Evolutionary conservation across 2,888 invertebrate genomes (phyloP).

Genomic region (Ormyrus labotus): DNA sequence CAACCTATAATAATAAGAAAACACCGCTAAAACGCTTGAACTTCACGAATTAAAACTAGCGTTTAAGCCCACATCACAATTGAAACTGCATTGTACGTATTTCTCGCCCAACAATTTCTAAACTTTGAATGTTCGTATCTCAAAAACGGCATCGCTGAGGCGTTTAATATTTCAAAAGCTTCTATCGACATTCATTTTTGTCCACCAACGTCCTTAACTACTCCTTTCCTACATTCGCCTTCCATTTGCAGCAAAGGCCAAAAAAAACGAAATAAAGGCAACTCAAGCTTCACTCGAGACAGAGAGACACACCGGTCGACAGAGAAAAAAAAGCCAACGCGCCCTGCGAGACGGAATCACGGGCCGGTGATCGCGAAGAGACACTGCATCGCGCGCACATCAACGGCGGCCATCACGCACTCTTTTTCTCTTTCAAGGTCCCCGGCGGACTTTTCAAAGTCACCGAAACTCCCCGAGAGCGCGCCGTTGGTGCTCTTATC

Average conservation of each 20-base stretch:
- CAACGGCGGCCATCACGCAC: neutral
- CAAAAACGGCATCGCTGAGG: no score
- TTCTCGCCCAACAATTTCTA: no score
- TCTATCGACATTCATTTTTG: neutral
- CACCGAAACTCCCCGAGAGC: neutral
- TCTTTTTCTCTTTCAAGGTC: conserved; percentile 28
- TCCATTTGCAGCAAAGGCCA: no score
- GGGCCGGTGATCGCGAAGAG: conserved; percentile 64
- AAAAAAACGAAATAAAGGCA: neutral
- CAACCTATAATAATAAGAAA: no score
- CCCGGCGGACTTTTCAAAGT: neutral
- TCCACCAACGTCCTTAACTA: no score
- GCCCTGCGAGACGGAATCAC: conserved; percentile 63
- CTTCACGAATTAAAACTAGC: no score
- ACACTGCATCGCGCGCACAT: neutral
- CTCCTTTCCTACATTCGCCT: neutral
- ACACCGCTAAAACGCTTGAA: no score
- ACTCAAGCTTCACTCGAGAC: neutral
- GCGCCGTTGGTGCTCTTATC: neutral
- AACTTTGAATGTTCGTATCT: no score
- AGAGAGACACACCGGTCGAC: neutral
- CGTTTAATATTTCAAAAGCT: no score
- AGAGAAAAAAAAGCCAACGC: neutral
- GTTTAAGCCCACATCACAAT: no score
- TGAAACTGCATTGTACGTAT: no score